phyloP scores from a whole-genome alignment of 1,140 invertebrate species.

The Drosophila repletoides region DNA sequence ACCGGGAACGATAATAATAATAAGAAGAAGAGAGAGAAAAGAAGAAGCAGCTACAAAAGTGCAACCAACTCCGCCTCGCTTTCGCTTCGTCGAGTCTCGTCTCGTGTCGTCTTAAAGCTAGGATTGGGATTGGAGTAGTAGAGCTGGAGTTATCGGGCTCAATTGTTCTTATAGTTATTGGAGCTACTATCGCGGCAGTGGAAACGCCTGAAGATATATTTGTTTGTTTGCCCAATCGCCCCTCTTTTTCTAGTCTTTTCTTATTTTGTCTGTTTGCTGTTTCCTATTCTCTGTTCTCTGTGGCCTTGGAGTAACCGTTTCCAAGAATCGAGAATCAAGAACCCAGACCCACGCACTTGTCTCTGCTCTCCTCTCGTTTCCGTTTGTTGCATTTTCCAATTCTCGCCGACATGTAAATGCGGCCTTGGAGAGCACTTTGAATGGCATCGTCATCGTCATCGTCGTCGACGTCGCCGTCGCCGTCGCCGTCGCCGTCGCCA shows the following conservation, averaged over 20 bases:
- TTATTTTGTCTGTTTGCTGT: slow-evolving; percentile 31
- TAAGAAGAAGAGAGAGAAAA: background rate
- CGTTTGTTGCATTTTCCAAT: slow-evolving; percentile 43
- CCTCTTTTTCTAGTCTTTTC: too few species aligned
- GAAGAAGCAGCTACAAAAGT: background rate
- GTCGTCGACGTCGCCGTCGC: slow-evolving; percentile 15
- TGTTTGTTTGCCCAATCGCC: slow-evolving; percentile 10
- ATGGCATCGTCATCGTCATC: slow-evolving; percentile 46
- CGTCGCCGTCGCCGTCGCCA: slow-evolving; percentile 7
- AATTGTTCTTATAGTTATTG: background rate
- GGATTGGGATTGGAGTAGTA: background rate
- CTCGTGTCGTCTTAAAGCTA: too few species aligned
- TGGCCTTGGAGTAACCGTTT: slow-evolving; percentile 76
- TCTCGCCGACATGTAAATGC: slow-evolving; percentile 6
- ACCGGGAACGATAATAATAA: slow-evolving; percentile 20
- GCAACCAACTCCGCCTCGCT: background rate
- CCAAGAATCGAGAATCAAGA: slow-evolving; percentile 59
- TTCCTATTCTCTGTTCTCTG: slow-evolving; percentile 11
- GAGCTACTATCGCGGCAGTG: background rate
- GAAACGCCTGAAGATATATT: slow-evolving; percentile 6
- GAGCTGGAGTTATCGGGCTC: slow-evolving; percentile 1
- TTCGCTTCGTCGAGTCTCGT: background rate
- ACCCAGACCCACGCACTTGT: slow-evolving; percentile 27
- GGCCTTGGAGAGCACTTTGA: slow-evolving; percentile 51
- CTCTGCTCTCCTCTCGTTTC: background rate